Percentiles rank a stretch among this genome's conserved stretches.
Evolutionary conservation across 2,797 vertebrate species (phyloP).

Genomic region (Anas georgica): DNA sequence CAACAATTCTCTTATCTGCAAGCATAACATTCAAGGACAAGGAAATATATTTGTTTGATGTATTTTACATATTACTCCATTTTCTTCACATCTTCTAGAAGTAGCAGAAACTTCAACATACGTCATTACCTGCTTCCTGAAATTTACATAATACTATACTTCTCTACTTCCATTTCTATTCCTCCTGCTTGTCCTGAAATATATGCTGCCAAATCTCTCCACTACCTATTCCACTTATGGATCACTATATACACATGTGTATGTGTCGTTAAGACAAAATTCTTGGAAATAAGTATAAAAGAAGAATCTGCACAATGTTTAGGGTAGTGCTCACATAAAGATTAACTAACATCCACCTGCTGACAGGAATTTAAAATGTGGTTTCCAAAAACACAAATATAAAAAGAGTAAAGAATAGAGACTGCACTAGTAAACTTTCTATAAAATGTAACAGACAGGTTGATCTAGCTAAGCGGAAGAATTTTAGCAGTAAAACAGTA

Average conservation of each 20-base stretch:
- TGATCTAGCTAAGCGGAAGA: background rate
- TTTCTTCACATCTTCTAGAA: background rate
- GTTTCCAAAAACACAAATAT: background rate
- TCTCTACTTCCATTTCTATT: background rate
- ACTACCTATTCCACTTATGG: background rate
- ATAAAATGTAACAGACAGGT: background rate
- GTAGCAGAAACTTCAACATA: background rate
- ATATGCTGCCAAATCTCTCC: background rate
- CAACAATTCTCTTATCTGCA: background rate
- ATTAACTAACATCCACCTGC: background rate
- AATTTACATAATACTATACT: background rate
- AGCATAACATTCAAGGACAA: background rate
- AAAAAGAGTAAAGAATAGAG: background rate
- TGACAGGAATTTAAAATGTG: background rate
- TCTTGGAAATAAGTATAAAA: background rate
- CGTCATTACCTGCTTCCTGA: background rate
- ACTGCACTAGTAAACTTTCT: background rate
- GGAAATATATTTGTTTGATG: background rate
- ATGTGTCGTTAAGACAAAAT: background rate
- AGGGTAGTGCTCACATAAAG: background rate
- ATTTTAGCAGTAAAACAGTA: background rate
- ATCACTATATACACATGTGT: accelerated
- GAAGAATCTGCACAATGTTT: background rate
- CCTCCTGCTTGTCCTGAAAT: background rate
- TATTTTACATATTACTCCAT: background rate